A percentile compares a stretch with the other conserved stretches of the same genome.
phyloP scores from a whole-genome alignment of 2,113 vertebrate species.

The Xyrauchen texanus region DNA sequence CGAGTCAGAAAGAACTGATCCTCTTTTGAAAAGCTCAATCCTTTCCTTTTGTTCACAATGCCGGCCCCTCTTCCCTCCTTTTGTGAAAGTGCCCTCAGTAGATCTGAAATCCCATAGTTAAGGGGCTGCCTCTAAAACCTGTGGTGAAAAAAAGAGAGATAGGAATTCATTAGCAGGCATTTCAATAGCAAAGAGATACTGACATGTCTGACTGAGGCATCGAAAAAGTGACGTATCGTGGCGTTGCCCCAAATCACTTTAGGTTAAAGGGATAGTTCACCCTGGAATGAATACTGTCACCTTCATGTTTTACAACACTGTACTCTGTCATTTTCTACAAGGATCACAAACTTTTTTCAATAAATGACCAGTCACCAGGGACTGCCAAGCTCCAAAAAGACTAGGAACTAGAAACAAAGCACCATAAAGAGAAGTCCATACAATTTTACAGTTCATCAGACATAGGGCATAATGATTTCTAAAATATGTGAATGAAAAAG shows the following conservation, averaged over 20 bases:
- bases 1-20: slow-evolving; percentile 59
- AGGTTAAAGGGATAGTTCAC: slow-evolving; percentile 21
- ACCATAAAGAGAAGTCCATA: no score
- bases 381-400: no score
- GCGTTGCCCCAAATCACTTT: background rate
- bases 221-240: slow-evolving; percentile 8
- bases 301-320: no score
- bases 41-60: slow-evolving; percentile 50
- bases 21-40: slow-evolving; percentile 58
- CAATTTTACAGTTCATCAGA: no score
- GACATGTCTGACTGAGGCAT: slow-evolving; percentile 24
- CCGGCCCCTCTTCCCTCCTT: slow-evolving; percentile 46
- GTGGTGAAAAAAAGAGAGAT: slow-evolving; percentile 52
- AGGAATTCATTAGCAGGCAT: slow-evolving; percentile 51
- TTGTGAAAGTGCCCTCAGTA: slow-evolving; percentile 63
- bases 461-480: no score
- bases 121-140: slow-evolving; percentile 61
- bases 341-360: no score
- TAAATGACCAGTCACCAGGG: no score
- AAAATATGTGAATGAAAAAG: no score
- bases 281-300: no score
- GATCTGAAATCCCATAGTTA: slow-evolving; percentile 62
- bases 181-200: slow-evolving; percentile 41
- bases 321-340: no score
- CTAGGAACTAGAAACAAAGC: no score